Evolutionary conservation across 2,797 vertebrate genomes (phyloP).

Genomic region (Dromococcyx pavoninus): DNA sequence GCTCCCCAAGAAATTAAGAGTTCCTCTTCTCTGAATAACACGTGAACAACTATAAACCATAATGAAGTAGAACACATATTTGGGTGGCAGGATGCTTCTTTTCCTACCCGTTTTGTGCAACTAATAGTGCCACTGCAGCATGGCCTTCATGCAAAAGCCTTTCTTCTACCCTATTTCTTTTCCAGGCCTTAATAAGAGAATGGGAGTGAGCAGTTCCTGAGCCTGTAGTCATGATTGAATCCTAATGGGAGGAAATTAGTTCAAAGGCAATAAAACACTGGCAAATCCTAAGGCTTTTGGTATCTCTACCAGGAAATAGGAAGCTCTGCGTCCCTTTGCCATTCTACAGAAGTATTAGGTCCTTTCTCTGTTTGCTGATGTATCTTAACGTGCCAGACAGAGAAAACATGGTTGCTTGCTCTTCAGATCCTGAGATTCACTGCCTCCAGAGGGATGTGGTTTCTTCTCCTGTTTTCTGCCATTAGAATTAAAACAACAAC

Average conservation of each 20-base stretch:
- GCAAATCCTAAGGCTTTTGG: not conserved
- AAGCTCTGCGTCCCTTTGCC: not conserved
- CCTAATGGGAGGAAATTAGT: not conserved
- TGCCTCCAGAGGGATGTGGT: conserved; percentile 25
- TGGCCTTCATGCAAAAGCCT: not conserved
- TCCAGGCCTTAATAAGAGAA: not conserved
- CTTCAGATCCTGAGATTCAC: conserved; percentile 1
- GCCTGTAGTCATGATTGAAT: not conserved
- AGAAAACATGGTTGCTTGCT: not conserved
- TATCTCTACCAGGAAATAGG: not conserved
- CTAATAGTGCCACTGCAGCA: not conserved
- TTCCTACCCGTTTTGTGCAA: not conserved
- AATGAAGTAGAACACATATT: not conserved
- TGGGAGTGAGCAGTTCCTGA: not conserved
- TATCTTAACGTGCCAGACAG: not conserved
- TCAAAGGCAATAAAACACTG: not conserved
- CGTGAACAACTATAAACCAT: not conserved
- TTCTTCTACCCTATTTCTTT: not conserved
- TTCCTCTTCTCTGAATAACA: not conserved
- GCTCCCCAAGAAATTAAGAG: not conserved
- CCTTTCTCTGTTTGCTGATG: not conserved
- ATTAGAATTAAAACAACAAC: conserved; percentile 57
- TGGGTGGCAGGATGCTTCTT: not conserved
- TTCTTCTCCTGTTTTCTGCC: conserved; percentile 57
- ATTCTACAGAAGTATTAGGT: not conserved